Evolutionary conservation across 2,113 vertebrate species (phyloP).

Genomic region (Phalacrocorax carbo): DNA sequence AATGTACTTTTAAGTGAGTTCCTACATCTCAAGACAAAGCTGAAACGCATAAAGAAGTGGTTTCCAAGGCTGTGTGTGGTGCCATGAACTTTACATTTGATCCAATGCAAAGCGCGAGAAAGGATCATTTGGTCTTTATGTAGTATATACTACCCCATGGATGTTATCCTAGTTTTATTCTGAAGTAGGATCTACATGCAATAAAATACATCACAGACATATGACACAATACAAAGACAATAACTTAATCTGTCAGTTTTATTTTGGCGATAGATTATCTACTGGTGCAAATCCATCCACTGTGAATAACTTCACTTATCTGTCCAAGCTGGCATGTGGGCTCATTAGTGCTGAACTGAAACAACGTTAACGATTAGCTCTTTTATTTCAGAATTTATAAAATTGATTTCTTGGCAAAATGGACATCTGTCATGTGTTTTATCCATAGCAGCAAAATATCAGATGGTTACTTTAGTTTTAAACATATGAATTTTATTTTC

Average conservation of each 20-base stretch:
- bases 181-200: not conserved
- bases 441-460: not conserved
- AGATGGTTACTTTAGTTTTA: not conserved
- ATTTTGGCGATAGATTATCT: not conserved
- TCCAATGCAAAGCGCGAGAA: not conserved
- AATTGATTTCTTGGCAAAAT: not conserved
- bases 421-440: not conserved
- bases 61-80: not conserved
- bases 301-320: not conserved
- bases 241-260: not conserved
- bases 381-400: not conserved
- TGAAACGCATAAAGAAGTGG: not conserved
- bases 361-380: not conserved
- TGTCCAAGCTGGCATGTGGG: not conserved
- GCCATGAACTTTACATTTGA: not conserved
- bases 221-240: not conserved
- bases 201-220: not conserved
- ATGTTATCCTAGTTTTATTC: not conserved
- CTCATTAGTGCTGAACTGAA: not conserved
- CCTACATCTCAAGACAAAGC: not conserved
- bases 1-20: not conserved
- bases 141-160: not conserved
- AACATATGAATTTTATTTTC: not conserved
- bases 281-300: not conserved
- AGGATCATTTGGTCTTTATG: not conserved